These are phyloP conservation scores for Odontocerum albicorne DNA, from an alignment of 2,888 invertebrate genomes.

Conservation along the genomic window DNA sequence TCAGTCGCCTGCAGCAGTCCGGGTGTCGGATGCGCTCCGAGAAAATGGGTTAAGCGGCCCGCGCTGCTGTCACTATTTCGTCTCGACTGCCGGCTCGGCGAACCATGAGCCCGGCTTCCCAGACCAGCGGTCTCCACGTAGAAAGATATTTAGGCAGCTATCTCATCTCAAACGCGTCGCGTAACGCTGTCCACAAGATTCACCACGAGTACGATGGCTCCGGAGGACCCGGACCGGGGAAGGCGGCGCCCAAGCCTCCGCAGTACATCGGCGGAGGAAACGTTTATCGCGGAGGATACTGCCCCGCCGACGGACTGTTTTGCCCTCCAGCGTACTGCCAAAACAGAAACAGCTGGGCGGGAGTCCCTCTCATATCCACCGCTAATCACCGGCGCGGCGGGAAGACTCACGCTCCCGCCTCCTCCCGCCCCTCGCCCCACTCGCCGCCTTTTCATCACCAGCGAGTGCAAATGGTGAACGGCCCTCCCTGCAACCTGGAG, in stretches of 20 bases:
- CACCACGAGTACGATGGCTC: conserved; percentile 16
- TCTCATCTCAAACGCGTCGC: conserved; percentile 49
- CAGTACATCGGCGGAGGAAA: conserved; percentile 46
- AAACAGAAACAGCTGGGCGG: conserved; percentile 71
- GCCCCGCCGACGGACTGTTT: conserved; percentile 29
- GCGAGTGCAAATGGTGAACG: conserved; percentile 26
- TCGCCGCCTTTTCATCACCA: conserved; percentile 29
- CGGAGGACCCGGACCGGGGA: conserved; percentile 14
- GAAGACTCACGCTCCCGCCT: conserved; percentile 52
- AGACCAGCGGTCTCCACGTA: conserved; percentile 56
- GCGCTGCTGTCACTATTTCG: conserved; percentile 38
- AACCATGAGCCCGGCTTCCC: conserved; percentile 34
- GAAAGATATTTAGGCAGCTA: conserved; percentile 67
- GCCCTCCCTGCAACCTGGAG: conserved; percentile 39
- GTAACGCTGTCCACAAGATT: conserved; percentile 21
- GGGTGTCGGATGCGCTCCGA: conserved; percentile 38
- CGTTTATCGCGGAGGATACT: conserved; percentile 39
- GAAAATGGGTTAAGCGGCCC: conserved; percentile 75
- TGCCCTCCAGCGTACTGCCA: conserved; percentile 54
- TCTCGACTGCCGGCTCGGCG: conserved; percentile 39
- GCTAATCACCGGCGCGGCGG: conserved; percentile 59
- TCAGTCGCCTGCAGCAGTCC: conserved; percentile 16
- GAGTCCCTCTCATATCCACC: conserved; percentile 80
- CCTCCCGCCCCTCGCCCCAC: conserved; percentile 49
- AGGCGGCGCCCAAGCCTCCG: conserved; percentile 21